Base-by-base conservation (phyloP, 2,113 vertebrate species). In the Isurus oxyrinchus region DNA sequence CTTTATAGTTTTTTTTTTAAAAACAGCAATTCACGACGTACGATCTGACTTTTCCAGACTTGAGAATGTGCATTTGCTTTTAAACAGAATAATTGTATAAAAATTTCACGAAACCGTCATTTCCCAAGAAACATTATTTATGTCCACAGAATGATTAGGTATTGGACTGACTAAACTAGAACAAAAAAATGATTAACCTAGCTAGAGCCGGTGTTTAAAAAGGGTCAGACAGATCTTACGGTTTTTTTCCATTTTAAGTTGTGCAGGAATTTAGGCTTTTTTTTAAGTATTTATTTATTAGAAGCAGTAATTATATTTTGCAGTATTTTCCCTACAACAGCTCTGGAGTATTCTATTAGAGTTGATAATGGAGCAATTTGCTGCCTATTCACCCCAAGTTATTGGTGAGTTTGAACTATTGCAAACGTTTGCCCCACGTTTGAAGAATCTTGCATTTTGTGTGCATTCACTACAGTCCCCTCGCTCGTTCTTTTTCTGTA, bases 51-150 rank as follows among this genome's bases (percentile, higher is more conserved):
- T 95, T 95, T 95, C 94, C 94, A 95, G 94, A 95, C 67, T 72
- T 95, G 94, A 95, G 94, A 95, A 95, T 95, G 94, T 95, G 94
- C 94, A 95, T 95, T 95, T 95, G 94, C 94, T 95, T 95, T 55
- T 95, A 76, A 95, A 69, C 40, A 31, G 23, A 76, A 76, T 95
- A 72, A 95, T 72, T 95, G 94, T 95, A 55, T 95, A 69, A 95
- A 69, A 95, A 72, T 53, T 72, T 95, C 94, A 44, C 90, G 31
- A 27, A 66, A 21, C 90, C 90, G 40, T 59, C 61, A 72, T 95
- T 95, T 95, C 66, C 94, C 94, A 95, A 95, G 94, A 95, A 95
- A 95, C 66, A 95, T 72, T 72, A 69, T 76, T 95, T 76, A 95
- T 72, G 94, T 72, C 53, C 44, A 19, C 94, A 95, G 76, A 95